phyloP scores from a whole-genome alignment of 2,888 invertebrate genomes.

The Machimus rusticus region DNA sequence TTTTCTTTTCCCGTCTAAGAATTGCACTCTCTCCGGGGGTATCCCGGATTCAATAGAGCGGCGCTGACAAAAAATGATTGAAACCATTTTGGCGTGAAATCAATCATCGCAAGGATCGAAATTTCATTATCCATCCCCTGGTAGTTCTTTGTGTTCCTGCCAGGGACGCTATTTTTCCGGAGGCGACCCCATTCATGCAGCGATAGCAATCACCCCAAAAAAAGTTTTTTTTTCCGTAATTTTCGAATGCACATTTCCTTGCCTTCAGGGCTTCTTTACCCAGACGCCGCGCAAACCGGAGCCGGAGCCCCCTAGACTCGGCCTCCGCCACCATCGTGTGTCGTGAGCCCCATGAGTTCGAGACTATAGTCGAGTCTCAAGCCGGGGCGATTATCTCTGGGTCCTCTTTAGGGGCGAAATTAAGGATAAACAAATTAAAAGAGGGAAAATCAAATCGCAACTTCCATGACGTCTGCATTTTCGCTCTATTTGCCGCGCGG shows the following conservation, averaged over 20 bases:
- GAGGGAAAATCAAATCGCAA: conserved; percentile 33
- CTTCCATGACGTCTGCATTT: conserved; percentile 40
- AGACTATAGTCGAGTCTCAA: background rate
- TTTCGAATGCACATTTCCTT: conserved; percentile 45
- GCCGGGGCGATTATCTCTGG: background rate
- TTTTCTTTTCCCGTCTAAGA: background rate
- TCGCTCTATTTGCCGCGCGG: background rate
- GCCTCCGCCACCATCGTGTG: background rate
- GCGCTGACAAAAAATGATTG: conserved; percentile 47
- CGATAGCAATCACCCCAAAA: conserved; percentile 47
- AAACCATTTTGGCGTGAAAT: conserved; percentile 48
- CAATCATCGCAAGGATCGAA: conserved; percentile 48
- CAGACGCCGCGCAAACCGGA: background rate
- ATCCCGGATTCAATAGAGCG: conserved; percentile 7
- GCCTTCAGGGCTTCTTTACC: conserved; percentile 29
- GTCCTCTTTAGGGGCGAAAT: conserved; percentile 37
- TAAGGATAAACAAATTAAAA: conserved; percentile 48
- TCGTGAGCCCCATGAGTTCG: background rate
- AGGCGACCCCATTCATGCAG: conserved; percentile 34
- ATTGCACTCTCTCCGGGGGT: conserved; percentile 1
- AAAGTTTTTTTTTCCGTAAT: conserved; percentile 26
- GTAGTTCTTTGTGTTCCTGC: conserved; percentile 38
- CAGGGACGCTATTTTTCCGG: conserved; percentile 33
- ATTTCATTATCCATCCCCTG: conserved; percentile 46
- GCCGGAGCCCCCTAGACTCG: background rate